Evolutionary conservation across 2,797 vertebrate species (phyloP).

Genomic region (Paratrypauchen microcephalus): DNA sequence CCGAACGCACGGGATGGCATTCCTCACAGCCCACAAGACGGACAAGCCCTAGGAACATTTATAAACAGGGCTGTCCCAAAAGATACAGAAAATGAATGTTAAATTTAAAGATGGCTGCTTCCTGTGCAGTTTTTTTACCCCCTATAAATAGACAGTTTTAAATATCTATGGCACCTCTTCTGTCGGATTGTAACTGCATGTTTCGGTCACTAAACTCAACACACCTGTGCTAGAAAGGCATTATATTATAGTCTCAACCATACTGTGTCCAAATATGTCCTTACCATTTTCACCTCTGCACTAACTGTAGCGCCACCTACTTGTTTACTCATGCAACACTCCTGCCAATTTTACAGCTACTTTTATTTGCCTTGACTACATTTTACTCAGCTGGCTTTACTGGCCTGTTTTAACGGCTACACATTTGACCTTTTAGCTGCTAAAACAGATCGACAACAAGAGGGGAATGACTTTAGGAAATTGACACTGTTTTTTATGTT

Average conservation of each 20-base stretch:
- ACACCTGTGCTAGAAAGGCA: constrained; percentile 50
- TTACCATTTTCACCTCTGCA: constrained; percentile 40
- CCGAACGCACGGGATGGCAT: constrained; percentile 96
- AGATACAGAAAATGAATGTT: constrained; percentile 62
- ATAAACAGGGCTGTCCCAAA: constrained; percentile 5
- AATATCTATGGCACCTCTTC: constrained; percentile 45
- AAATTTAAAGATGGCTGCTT: constrained; percentile 43
- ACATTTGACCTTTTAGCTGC: constrained; percentile 3
- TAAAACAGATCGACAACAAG: constrained; percentile 43
- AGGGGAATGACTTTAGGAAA: constrained; percentile 54
- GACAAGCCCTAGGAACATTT: constrained; percentile 74
- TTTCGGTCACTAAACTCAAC: constrained; percentile 51
- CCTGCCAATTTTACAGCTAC: constrained; percentile 39
- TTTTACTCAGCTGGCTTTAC: neutral
- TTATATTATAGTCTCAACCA: constrained; percentile 50
- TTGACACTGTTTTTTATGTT: constrained; percentile 71
- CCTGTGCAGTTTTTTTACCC: constrained; percentile 46
- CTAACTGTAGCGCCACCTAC: constrained; percentile 43
- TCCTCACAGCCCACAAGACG: constrained; percentile 91
- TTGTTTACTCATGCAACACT: constrained; percentile 43
- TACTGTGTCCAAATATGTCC: constrained; percentile 37
- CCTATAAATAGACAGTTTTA: constrained; percentile 51
- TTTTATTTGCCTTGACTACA: constrained; percentile 8
- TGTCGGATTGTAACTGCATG: constrained; percentile 70
- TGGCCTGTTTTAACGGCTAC: constrained; percentile 15